Evolutionary conservation across 2,797 vertebrate species (phyloP).

Genomic region (Lutjanus campechanus): DNA sequence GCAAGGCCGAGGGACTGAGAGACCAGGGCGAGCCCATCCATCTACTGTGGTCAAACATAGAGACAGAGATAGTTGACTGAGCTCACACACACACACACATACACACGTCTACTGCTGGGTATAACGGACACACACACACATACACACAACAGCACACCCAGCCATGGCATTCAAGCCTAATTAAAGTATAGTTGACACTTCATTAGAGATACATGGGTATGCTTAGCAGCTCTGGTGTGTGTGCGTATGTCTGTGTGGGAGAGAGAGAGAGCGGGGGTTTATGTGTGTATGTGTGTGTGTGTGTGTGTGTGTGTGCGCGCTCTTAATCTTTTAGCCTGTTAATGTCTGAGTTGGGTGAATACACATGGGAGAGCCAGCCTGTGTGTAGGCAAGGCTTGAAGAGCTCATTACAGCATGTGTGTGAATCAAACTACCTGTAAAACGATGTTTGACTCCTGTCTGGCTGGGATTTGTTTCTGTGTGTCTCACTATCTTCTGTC

Average conservation of each 20-base stretch:
- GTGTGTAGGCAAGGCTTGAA: constrained; percentile 70
- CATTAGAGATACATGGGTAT: constrained; percentile 57
- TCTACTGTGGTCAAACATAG: constrained; percentile 51
- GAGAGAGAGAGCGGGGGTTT: constrained; percentile 13
- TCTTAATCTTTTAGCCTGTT: constrained; percentile 72
- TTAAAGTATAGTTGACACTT: constrained; percentile 68
- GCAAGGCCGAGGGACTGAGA: constrained; percentile 15
- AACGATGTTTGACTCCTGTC: constrained; percentile 74
- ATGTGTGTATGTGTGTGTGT: neutral
- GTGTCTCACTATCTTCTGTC: neutral
- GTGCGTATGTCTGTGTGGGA: constrained; percentile 15
- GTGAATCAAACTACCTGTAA: constrained; percentile 70
- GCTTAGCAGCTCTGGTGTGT: constrained; percentile 36
- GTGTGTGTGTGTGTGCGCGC: constrained; percentile 13
- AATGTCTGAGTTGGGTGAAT: constrained; percentile 71
- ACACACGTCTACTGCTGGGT: neutral
- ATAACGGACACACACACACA: neutral
- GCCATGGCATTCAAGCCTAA: constrained; percentile 57
- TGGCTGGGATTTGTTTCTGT: constrained; percentile 39
- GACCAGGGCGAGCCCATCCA: constrained; percentile 39
- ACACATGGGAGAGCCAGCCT: constrained; percentile 65
- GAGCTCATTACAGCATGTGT: constrained; percentile 80
- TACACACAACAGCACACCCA: neutral
- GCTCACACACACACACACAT: constrained; percentile 17
- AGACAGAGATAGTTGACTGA: constrained; percentile 40